phyloP scores from a whole-genome alignment of 2,888 invertebrate species.

The Drosophila silvestris region DNA sequence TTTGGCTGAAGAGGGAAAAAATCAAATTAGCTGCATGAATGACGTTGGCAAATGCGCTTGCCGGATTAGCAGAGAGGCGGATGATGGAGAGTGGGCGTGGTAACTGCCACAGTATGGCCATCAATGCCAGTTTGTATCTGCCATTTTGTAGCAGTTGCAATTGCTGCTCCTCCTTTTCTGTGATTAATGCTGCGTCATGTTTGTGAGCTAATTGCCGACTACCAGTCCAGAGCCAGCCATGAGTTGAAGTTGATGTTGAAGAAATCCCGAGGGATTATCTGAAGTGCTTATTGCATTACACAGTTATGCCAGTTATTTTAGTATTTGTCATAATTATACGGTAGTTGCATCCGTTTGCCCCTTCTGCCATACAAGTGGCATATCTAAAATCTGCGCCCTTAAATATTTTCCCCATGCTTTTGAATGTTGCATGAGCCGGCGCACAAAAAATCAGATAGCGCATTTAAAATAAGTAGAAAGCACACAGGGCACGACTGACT shows the following conservation, averaged over 20 bases:
- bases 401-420: slow-evolving; percentile 60
- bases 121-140: slow-evolving; percentile 41
- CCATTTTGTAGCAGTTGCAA: slow-evolving; percentile 23
- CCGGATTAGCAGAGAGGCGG: slow-evolving; percentile 59
- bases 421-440: slow-evolving; percentile 73
- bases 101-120: slow-evolving; percentile 30
- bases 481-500: slow-evolving; percentile 76
- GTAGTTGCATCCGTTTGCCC: slow-evolving; percentile 16
- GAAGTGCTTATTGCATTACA: slow-evolving; percentile 68
- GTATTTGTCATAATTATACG: slow-evolving; percentile 58
- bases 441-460: slow-evolving; percentile 72
- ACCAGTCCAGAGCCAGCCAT: neutral
- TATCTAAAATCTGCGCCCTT: slow-evolving; percentile 70
- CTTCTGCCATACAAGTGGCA: slow-evolving; percentile 9
- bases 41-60: slow-evolving; percentile 70
- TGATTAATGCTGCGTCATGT: slow-evolving; percentile 68
- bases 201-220: slow-evolving; percentile 70
- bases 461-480: slow-evolving; percentile 77
- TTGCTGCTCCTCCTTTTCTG: slow-evolving; percentile 32
- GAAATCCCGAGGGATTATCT: slow-evolving; percentile 32
- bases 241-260: neutral
- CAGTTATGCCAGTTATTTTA: slow-evolving; percentile 47
- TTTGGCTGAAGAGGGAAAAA: slow-evolving; percentile 59
- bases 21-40: slow-evolving; percentile 78
- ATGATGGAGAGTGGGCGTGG: slow-evolving; percentile 32